phyloP scores from a whole-genome alignment of 2,797 vertebrate genomes.

The Dryobates pubescens region DNA sequence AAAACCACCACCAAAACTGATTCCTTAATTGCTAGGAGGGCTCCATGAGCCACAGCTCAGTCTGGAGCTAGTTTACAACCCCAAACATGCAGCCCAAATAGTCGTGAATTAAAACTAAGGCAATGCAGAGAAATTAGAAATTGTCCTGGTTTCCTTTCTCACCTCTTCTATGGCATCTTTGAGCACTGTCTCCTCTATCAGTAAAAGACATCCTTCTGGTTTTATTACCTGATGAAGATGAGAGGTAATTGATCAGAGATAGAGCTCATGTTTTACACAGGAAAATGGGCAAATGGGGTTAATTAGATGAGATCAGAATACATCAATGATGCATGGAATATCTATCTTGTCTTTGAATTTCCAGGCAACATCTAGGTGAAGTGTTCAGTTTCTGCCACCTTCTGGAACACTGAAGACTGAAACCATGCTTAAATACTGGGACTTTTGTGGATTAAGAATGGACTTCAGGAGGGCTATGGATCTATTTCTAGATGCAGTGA shows the following conservation, averaged over 20 bases:
- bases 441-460: background rate
- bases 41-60: fast-evolving
- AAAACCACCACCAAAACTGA: background rate
- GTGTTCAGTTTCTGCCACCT: background rate
- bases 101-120: background rate
- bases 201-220: background rate
- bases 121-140: background rate
- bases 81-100: background rate
- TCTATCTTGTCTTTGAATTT: background rate
- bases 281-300: background rate
- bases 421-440: background rate
- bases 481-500: background rate
- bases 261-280: background rate
- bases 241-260: background rate
- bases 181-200: background rate
- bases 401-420: background rate
- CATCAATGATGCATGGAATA: background rate
- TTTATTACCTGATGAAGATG: background rate
- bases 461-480: background rate
- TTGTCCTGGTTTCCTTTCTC: background rate
- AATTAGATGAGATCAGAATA: background rate
- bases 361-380: background rate
- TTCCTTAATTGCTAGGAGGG: background rate
- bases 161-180: background rate
- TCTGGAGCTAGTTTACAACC: background rate